phyloP scores from a whole-genome alignment of 2,888 invertebrate genomes.

The Drosophila colorata region DNA sequence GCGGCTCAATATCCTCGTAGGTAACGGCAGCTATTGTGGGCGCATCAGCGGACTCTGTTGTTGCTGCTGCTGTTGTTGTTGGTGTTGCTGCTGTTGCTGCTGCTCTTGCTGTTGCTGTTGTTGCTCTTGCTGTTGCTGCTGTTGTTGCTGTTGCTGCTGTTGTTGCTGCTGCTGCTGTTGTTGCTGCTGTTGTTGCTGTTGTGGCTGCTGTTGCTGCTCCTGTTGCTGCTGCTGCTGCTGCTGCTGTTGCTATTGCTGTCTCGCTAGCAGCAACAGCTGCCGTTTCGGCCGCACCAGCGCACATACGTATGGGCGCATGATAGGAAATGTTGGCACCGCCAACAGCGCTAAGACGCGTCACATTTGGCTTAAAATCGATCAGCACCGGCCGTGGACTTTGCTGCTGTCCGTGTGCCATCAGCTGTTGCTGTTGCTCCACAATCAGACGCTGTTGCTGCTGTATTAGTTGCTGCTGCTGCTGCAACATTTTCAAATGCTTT shows the following conservation, averaged over 20 bases:
- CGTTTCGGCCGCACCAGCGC: conserved; percentile 10
- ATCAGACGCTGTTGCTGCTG: conserved; percentile 17
- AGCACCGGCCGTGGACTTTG: conserved; percentile 11
- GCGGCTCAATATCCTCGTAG: conserved; percentile 34
- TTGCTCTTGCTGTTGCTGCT: background rate
- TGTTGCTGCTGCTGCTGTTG: background rate
- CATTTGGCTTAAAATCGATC: conserved; percentile 44
- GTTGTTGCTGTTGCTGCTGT: background rate
- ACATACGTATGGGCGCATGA: conserved; percentile 52
- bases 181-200: background rate
- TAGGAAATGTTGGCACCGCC: conserved; percentile 50
- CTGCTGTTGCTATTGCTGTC: background rate
- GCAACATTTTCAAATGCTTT: conserved; percentile 3
- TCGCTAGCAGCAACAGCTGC: background rate
- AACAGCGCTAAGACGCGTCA: conserved; percentile 25
- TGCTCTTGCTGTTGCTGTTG: background rate
- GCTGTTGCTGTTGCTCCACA: conserved; percentile 14
- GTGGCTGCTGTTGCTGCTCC: background rate
- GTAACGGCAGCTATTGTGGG: conserved; percentile 31
- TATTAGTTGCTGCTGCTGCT: conserved; percentile 14
- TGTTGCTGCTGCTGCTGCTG: background rate
- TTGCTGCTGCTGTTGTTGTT: background rate
- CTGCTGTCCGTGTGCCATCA: conserved; percentile 13
- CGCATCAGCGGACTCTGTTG: too few relatives aligned
- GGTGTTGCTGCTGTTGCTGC: background rate